Base-by-base conservation (phyloP, 2,113 vertebrate species). In the Clarias magur region DNA sequence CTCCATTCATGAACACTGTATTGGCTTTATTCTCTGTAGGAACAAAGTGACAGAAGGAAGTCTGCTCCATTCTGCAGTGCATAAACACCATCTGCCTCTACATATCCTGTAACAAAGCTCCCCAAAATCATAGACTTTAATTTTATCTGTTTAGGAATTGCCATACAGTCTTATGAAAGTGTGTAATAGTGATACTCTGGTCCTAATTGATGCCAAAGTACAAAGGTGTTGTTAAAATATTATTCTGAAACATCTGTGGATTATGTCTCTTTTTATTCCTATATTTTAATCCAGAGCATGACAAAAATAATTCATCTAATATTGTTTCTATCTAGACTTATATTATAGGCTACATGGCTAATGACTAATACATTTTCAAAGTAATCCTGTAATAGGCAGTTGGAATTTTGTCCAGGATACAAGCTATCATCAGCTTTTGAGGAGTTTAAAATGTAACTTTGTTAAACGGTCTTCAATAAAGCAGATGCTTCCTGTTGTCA, bases 61-160 rank as follows among this genome's bases (percentile, higher is more conserved):
- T 75, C 84, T 60, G 53, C 38, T 30, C 72, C 62, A 86, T 83
- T 10, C 38, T 53, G 72, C 9, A 75, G 25, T 54, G 72, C 63
- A 68, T 62, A 86, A 48, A 48, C 1, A 2, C 25, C 21, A 76
- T 75, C 83, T 63, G 21, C 60, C 56, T 62, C 34, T 70, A 42
- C 11, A 59, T 88, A 83, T 17, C 48, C 70, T 21, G 34, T 59
- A 78, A 21, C 38, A 8, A 53, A 76, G 84, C 82, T 88, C 80
- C 59, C 59, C 34, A 30, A 70, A 68, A 30, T 27, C 60, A 82
- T 48, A 38, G 57, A 15, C 82, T 75, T 19, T 19, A 34, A 56
- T 15, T 83, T 87, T 80, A 81, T 87, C 80, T 11, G 17, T 56
- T 57, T 63, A 17, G 72, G 34, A 86, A 65, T 27, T 75, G 60